Evolutionary conservation across 2,113 vertebrate genomes (phyloP).

Genomic region (Cichladusa arquata): DNA sequence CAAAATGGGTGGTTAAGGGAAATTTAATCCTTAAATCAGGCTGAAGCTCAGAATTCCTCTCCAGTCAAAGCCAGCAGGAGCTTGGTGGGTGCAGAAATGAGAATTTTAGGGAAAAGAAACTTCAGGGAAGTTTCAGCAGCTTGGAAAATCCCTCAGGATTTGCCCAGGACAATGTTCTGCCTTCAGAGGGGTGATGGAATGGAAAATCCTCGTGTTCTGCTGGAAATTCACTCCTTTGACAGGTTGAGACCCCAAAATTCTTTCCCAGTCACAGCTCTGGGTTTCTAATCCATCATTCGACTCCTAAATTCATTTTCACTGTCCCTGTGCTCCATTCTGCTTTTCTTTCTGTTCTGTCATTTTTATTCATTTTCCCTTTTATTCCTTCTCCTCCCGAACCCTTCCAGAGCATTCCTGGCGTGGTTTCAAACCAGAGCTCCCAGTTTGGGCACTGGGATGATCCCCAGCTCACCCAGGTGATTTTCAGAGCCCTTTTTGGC

Average conservation of each 20-base stretch:
- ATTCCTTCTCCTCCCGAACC: not conserved
- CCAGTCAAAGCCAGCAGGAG: not conserved
- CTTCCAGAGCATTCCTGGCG: not conserved
- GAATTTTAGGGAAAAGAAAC: not conserved
- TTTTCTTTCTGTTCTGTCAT: fast-evolving
- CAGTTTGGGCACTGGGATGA: not conserved
- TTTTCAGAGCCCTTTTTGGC: not conserved
- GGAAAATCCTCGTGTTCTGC: fast-evolving
- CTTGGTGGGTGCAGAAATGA: not conserved
- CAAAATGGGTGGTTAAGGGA: fast-evolving
- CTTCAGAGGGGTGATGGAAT: not conserved
- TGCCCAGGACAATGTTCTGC: not conserved
- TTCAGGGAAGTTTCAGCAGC: not conserved
- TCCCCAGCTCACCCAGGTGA: not conserved
- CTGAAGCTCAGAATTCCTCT: not conserved
- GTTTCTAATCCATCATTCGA: fast-evolving
- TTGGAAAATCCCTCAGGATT: fast-evolving
- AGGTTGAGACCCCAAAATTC: not conserved
- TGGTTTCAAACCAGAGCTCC: not conserved
- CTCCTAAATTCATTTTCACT: not conserved
- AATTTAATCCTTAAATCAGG: not conserved
- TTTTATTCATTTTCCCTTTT: not conserved
- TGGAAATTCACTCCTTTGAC: not conserved
- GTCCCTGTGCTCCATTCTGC: fast-evolving
- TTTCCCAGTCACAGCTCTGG: fast-evolving